Evolutionary conservation across 2,888 invertebrate species (phyloP).

Genomic region (Zygaena filipendulae): DNA sequence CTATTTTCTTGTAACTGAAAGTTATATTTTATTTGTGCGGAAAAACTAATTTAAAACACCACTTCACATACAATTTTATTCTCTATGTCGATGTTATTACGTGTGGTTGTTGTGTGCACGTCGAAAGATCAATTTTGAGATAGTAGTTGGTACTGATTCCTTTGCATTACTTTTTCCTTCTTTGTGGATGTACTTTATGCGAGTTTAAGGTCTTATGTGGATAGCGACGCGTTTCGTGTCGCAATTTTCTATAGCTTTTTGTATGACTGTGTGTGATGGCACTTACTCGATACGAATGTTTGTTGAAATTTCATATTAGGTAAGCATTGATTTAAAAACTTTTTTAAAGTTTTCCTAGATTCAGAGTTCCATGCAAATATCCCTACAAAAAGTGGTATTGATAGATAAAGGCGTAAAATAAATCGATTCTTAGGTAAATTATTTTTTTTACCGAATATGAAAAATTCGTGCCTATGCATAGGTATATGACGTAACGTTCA

Average conservation of each 20-base stretch:
- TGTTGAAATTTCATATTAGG: too few species aligned
- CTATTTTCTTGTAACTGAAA: slow-evolving; percentile 9
- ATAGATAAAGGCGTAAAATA: too few species aligned
- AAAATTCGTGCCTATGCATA: too few species aligned
- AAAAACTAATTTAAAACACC: slow-evolving; percentile 46
- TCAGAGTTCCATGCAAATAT: too few species aligned
- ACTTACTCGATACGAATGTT: too few species aligned
- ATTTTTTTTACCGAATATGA: too few species aligned
- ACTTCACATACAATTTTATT: slow-evolving; percentile 23
- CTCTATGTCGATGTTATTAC: slow-evolving; percentile 19
- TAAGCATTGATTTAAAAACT: too few species aligned
- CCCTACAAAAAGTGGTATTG: too few species aligned
- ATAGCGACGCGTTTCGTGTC: slow-evolving; percentile 27
- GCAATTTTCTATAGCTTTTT: slow-evolving; percentile 20
- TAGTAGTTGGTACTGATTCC: slow-evolving; percentile 63
- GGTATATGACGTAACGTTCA: too few species aligned
- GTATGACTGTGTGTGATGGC: too few species aligned
- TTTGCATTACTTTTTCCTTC: slow-evolving; percentile 66
- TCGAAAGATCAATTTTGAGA: slow-evolving; percentile 59
- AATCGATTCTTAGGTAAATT: too few species aligned
- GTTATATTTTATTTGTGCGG: slow-evolving; percentile 16
- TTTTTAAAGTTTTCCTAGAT: too few species aligned
- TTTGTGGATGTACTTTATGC: slow-evolving; percentile 63
- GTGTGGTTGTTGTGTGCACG: slow-evolving; percentile 23
- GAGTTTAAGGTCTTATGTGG: slow-evolving; percentile 62